These are phyloP conservation scores for Sphenodon punctatus DNA, from an alignment of 2,797 vertebrate species.

Conservation along the genomic window DNA sequence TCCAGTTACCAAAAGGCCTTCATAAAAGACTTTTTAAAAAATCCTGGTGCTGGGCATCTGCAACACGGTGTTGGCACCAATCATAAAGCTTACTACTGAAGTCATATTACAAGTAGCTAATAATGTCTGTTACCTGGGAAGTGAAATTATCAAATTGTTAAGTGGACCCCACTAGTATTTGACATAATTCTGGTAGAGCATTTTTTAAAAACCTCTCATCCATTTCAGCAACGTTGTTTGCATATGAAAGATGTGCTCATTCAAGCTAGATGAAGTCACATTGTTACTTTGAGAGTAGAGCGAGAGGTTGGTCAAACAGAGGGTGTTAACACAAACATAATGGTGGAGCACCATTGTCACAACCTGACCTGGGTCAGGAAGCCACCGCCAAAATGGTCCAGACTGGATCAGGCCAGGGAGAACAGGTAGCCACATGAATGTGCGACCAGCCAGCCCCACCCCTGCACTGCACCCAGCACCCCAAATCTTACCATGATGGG, in stretches of 20 bases:
- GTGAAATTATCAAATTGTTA: constrained; percentile 17
- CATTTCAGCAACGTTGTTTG: background rate
- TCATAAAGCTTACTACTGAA: background rate
- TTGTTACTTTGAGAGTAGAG: background rate
- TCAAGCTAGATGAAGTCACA: background rate
- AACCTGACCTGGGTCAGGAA: too few relatives aligned
- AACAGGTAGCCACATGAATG: too few relatives aligned
- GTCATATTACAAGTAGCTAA: constrained; percentile 3
- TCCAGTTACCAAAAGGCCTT: background rate
- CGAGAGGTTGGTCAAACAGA: constrained; percentile 3
- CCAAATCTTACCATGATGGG: too few relatives aligned
- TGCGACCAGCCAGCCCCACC: too few relatives aligned
- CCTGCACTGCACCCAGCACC: too few relatives aligned
- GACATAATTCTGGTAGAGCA: background rate
- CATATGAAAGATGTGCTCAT: background rate
- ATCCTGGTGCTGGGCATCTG: background rate
- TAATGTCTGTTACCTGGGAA: background rate
- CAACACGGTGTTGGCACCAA: background rate
- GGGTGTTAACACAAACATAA: background rate
- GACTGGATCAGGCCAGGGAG: too few relatives aligned
- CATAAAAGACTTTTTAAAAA: background rate
- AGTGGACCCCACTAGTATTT: background rate
- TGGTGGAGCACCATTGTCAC: too few relatives aligned
- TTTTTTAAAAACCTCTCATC: background rate
- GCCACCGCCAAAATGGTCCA: too few relatives aligned